Base-by-base conservation (phyloP, 1,140 invertebrate species). In the Lerema accius region DNA sequence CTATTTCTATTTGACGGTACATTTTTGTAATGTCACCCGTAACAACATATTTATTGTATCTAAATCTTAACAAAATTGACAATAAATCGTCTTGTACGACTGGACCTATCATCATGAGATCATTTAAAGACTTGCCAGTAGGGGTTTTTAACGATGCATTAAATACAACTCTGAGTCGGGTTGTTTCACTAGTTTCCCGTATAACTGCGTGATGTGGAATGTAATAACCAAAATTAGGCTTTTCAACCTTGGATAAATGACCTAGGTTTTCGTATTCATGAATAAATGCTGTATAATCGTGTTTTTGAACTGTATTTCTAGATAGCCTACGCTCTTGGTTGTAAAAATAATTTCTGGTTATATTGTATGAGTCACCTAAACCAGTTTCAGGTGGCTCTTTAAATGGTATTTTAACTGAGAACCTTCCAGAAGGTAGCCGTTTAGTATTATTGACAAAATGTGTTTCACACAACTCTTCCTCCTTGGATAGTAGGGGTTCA, bases 241-340 rank as follows among this genome's bases (percentile, higher is more conserved):
- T 7, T 10, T 49, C 17, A 14, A 50, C 15, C 50, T 73, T 45
- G 0, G 32, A 26, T 28, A 73, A 51, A 58, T 86, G 77, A 3
- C 74, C 73, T 50, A 82, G 48, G 1, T 60, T 32, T 6, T 46
- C 16, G 63, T 89, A 91, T 65, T 89, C 86, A 17, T 75, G 17
- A 19, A 91, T 81, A 50, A 86, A 82, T 1, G 28, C 28, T 32
- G 4, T 32, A 32, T 32, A 23, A 23, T 5, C 19, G 2, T 23
- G 2, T 5, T 23, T 23, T 3, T 3, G 19, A 5, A 5, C 19
- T 3, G 19, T 2, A 23, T 2, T 3, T 5, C 5, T 23, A 23
- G 2, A 2, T 2, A 23, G 5, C 5, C 19, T 23, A 2, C 5
- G 2, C 5, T 23, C 19, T 5, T 3, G 5, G 5, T 23, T 23